phyloP scores from a whole-genome alignment of 2,888 invertebrate genomes.

The Drosophila pegasa region DNA sequence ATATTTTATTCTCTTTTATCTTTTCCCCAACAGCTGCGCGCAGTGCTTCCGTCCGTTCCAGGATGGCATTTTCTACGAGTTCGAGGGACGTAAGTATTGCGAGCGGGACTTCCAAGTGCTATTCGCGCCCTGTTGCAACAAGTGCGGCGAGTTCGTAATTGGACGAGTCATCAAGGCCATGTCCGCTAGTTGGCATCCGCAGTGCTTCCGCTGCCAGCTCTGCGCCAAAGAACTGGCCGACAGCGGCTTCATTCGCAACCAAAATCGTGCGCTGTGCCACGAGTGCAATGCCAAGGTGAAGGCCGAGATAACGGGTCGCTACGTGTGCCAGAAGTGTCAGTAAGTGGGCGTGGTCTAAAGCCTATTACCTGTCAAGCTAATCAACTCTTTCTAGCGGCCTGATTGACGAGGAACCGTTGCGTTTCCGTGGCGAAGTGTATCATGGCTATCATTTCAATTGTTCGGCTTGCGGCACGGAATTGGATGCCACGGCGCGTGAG shows the following conservation, averaged over 20 bases:
- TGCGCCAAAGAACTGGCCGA: conserved; percentile 97
- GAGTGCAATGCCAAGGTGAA: conserved; percentile 98
- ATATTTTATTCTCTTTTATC: neutral
- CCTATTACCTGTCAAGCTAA: neutral
- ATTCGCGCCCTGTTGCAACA: conserved; percentile 96
- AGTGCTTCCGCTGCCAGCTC: conserved; percentile 98
- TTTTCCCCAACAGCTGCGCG: conserved; percentile 91
- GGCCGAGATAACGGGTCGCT: conserved; percentile 97
- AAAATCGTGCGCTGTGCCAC: conserved; percentile 94
- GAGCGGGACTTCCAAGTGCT: conserved; percentile 99
- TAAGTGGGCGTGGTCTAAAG: conserved; percentile 86
- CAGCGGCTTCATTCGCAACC: conserved; percentile 97
- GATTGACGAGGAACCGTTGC: conserved; percentile 95
- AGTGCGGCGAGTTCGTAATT: conserved; percentile 97
- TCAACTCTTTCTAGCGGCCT: conserved; percentile 88
- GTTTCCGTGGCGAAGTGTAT: conserved; percentile 98
- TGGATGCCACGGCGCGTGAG: conserved; percentile 98
- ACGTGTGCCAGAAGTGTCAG: conserved; percentile 99
- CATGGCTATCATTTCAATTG: conserved; percentile 99
- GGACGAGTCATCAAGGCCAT: conserved; percentile 99
- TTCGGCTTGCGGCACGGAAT: conserved; percentile 94
- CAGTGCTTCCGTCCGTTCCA: conserved; percentile 99
- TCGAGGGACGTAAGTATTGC: conserved; percentile 99
- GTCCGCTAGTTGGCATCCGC: conserved; percentile 99
- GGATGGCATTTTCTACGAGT: conserved; percentile 99